A percentile compares a stretch with the other conserved stretches of the same genome.
These are phyloP conservation scores for Oryzaephilus surinamensis DNA, from an alignment of 1,140 invertebrate genomes.

Conservation along the genomic window DNA sequence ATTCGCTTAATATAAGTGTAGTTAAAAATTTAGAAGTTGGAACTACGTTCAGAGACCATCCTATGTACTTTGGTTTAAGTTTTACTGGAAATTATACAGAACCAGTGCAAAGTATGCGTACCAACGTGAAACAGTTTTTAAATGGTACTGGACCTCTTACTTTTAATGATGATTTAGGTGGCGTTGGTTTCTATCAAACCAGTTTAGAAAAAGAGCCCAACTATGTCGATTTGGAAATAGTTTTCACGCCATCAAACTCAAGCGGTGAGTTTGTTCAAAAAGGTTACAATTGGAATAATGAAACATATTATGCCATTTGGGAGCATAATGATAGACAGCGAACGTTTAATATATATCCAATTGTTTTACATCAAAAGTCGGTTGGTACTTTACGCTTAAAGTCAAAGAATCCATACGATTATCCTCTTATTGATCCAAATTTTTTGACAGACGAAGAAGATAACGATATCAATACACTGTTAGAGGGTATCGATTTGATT, in stretches of 20 bases:
- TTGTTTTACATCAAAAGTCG: slow-evolving; percentile 55
- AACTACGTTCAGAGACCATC: slow-evolving; percentile 66
- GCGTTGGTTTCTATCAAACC: slow-evolving; percentile 12
- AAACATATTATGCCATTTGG: slow-evolving; percentile 19
- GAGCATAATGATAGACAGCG: slow-evolving; percentile 8
- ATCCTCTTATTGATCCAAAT: slow-evolving; percentile 70
- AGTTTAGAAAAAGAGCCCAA: slow-evolving; percentile 2
- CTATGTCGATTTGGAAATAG: slow-evolving; percentile 18
- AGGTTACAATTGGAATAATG: slow-evolving; percentile 11
- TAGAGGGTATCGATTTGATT: slow-evolving; percentile 30
- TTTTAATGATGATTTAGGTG: slow-evolving; percentile 56
- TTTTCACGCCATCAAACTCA: slow-evolving; percentile 11
- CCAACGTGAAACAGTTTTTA: slow-evolving; percentile 4
- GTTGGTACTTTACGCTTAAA: slow-evolving; percentile 56
- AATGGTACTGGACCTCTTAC: slow-evolving; percentile 62
- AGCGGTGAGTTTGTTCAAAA: slow-evolving; percentile 11
- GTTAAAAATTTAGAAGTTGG: slow-evolving; percentile 39
- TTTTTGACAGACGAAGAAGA: slow-evolving; percentile 59
- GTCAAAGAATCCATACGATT: slow-evolving; percentile 56
- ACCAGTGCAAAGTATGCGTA: background rate
- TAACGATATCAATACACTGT: slow-evolving; percentile 43
- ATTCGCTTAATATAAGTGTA: slow-evolving; percentile 34
- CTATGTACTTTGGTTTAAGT: slow-evolving; percentile 63
- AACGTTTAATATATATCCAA: slow-evolving; percentile 11
- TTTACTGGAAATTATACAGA: slow-evolving; percentile 38